Evolutionary conservation across 2,797 vertebrate species (phyloP), one percentile per base, ranked within the genome.

Genomic region (Tragelaphus eurycerus): DNA sequence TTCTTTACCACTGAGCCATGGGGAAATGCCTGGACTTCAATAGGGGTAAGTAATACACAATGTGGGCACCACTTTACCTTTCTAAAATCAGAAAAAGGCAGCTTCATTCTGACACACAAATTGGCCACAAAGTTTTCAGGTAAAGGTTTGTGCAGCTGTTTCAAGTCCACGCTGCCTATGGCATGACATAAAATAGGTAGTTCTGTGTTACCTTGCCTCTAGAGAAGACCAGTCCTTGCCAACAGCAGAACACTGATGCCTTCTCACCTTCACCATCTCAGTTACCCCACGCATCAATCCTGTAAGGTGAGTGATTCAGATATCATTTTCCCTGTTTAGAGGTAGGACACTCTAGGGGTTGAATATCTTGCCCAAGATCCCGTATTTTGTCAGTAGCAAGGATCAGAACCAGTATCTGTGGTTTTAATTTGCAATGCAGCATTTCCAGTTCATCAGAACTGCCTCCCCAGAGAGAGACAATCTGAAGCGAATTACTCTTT

Each of bases 401-500:
- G 79, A 92, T 74, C 71, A 64, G 60, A 93, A 85, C 34, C 79
- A 76, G 78, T 54, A 74, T 50, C 64, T 0, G 0, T 43, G 21
- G 50, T 46, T 95, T 46, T 55, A 54, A 94, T 76, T 50, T 74
- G 82, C 46, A 50, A 27, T 64, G 23, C n/a, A 76, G 11, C 19
- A 2, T 71, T 82, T 55, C n/a, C 38, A 67, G 38, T 62, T 94
- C 93, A 93, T 97, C 89, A 95, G 84, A 50, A 43, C 74, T 71
- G 60, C 85, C 46, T 96, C 92, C 92, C 96, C 46, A n/a, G 85
- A 93, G 90, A 92, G 82, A 96, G 54, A 83, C 59, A 83, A 78
- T 74, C 57, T 93, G 64, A 97, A 96, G 83, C 43, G 27, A 94
- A 94, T 94, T 89, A 55, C 62, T 94, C 85, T 79, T 94, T 74